Percentiles rank a stretch among this genome's conserved stretches.
These are phyloP conservation scores for Nixonia krombeini DNA, from an alignment of 1,140 invertebrate species.

Conservation along the genomic window DNA sequence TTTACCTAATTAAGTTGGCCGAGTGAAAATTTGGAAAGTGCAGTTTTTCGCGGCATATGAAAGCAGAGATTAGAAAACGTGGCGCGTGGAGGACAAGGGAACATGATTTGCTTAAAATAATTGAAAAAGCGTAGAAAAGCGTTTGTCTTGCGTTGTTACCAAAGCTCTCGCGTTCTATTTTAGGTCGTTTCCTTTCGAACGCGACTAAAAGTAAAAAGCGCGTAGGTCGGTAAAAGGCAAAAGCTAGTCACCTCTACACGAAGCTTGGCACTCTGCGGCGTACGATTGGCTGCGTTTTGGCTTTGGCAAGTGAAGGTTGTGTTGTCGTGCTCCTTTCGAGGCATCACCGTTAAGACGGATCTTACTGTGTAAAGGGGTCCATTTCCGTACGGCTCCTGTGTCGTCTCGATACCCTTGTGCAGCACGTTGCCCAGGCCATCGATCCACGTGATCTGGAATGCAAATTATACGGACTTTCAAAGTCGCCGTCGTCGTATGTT, in stretches of 20 bases:
- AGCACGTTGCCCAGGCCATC: constrained; percentile 88
- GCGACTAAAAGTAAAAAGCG: no score
- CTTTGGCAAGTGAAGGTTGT: constrained; percentile 93
- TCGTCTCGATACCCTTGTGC: constrained; percentile 81
- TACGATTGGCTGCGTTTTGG: constrained; percentile 87
- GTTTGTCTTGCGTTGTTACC: no score
- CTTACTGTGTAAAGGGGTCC: constrained; percentile 85
- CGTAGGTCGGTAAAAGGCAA: constrained; percentile 26
- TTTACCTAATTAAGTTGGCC: no score
- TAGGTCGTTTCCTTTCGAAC: background rate
- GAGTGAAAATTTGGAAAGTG: no score
- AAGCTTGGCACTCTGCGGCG: constrained; percentile 83
- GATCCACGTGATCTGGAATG: constrained; percentile 89
- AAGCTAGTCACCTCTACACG: constrained; percentile 79
- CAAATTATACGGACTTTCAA: constrained; percentile 45
- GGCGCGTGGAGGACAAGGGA: no score
- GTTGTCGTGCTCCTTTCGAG: constrained; percentile 89
- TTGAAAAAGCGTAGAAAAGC: no score
- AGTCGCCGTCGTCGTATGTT: constrained; percentile 40
- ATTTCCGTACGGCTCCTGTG: constrained; percentile 81
- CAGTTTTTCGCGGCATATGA: no score
- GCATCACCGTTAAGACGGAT: constrained; percentile 87
- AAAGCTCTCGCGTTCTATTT: no score
- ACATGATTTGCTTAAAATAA: no score
- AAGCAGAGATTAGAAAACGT: no score